A percentile compares a stretch with the other conserved stretches of the same genome.
Evolutionary conservation across 2,888 invertebrate genomes (phyloP).

Genomic region (Lycocerus yunnanus): DNA sequence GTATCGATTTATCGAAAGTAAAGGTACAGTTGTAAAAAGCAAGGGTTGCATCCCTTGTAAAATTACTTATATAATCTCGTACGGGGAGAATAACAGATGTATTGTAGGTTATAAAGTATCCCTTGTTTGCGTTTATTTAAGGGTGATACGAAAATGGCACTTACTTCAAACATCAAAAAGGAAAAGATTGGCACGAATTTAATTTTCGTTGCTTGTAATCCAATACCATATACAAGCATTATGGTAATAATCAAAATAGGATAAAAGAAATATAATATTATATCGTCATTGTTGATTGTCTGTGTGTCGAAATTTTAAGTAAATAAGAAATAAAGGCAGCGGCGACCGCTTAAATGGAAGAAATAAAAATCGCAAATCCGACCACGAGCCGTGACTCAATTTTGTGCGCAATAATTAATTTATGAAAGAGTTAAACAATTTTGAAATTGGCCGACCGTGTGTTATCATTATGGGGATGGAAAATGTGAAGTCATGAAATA

Average conservation of each 20-base stretch:
- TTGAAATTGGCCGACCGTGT: constrained; percentile 30
- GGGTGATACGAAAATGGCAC: constrained; percentile 26
- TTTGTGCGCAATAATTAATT: constrained; percentile 2
- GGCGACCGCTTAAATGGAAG: constrained; percentile 1
- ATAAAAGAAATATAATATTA: constrained; percentile 45
- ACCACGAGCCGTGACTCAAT: background rate
- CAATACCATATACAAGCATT: constrained; percentile 43
- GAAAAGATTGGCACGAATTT: constrained; percentile 14
- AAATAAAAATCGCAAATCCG: background rate
- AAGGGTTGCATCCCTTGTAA: constrained; percentile 44
- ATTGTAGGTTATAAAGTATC: constrained; percentile 41
- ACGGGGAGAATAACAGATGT: constrained; percentile 49
- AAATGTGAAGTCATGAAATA: constrained; percentile 54
- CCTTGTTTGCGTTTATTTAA: constrained; percentile 32
- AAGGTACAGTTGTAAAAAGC: constrained; percentile 24
- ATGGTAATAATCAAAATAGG: constrained; percentile 45
- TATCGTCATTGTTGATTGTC: constrained; percentile 32
- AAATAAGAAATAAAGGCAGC: constrained; percentile 29
- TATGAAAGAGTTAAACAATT: background rate
- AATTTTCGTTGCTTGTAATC: constrained; percentile 36
- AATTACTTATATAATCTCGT: constrained; percentile 48
- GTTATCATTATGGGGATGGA: constrained; percentile 45
- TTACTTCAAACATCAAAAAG: constrained; percentile 11
- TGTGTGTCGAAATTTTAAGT: constrained; percentile 33
- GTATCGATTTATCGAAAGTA: constrained; percentile 20